Conservation (phyloP, 2,113 vertebrate species). For the Gambusia affinis region DNA sequence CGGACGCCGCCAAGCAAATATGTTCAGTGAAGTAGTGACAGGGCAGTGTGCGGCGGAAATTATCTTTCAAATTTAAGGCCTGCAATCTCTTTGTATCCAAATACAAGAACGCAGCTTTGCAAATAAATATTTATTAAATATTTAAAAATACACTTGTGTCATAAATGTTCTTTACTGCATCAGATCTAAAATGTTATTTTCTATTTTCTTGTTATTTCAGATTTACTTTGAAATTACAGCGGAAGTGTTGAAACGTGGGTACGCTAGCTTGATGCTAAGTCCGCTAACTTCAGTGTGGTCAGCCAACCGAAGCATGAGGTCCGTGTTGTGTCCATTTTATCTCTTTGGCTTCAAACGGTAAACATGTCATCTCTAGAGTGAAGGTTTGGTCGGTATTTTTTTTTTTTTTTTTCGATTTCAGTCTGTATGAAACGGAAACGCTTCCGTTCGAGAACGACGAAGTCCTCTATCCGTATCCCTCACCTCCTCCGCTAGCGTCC, state of each 20-base stretch:
- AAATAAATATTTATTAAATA: neutral
- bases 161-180: neutral
- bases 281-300: slow-evolving; percentile 65
- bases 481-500: slow-evolving; percentile 29
- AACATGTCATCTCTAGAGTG: neutral
- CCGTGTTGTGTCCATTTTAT: slow-evolving; percentile 10
- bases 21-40: slow-evolving; percentile 8
- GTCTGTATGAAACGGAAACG: slow-evolving; percentile 20
- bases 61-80: slow-evolving; percentile 17
- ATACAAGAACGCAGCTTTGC: neutral
- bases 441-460: slow-evolving; percentile 22
- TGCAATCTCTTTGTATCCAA: too few relatives aligned
- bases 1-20: slow-evolving; percentile 34
- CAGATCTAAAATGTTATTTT: neutral
- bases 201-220: neutral
- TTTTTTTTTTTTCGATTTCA: neutral
- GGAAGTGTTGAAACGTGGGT: neutral
- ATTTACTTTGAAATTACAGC: slow-evolving; percentile 36
- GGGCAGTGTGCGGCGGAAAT: slow-evolving; percentile 1
- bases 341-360: slow-evolving; percentile 2
- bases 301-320: slow-evolving; percentile 51
- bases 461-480: slow-evolving; percentile 36
- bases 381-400: slow-evolving; percentile 1
- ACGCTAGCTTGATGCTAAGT: slow-evolving; percentile 22
- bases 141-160: neutral